A percentile compares a stretch with the other conserved stretches of the same genome.
phyloP scores from a whole-genome alignment of 2,888 invertebrate genomes.

The Synanthedon formicaeformis region DNA sequence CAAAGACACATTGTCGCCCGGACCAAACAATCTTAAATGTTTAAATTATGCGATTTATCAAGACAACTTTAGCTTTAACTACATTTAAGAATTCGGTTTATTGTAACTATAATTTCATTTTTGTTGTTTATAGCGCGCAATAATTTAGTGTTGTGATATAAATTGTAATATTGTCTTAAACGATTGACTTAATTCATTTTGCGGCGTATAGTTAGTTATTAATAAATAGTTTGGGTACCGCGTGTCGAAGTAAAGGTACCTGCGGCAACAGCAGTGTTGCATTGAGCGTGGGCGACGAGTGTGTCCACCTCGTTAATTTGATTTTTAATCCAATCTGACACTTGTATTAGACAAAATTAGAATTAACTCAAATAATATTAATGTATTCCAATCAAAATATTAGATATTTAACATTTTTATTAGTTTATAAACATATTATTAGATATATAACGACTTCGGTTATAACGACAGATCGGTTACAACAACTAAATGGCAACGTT shows the following conservation, averaged over 20 bases:
- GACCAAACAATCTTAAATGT: slow-evolving; percentile 44
- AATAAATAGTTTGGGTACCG: no score
- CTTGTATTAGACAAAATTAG: slow-evolving; percentile 3
- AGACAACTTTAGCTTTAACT: slow-evolving; percentile 40
- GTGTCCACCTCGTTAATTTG: slow-evolving; percentile 22
- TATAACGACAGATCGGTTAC: no score
- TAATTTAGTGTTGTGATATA: background rate
- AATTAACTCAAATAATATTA: no score
- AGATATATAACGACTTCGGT: no score
- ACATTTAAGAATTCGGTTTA: slow-evolving; percentile 18
- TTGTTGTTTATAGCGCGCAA: background rate
- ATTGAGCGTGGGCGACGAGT: slow-evolving; percentile 17
- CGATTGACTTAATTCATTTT: background rate
- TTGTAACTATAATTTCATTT: slow-evolving; percentile 1
- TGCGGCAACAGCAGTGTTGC: background rate
- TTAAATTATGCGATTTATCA: slow-evolving; percentile 55
- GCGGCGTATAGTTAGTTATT: no score
- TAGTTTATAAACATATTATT: no score
- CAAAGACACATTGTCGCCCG: slow-evolving; percentile 54
- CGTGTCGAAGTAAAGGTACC: background rate
- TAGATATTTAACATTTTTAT: no score
- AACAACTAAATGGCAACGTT: no score
- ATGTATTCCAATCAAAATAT: no score
- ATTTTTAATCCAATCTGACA: slow-evolving; percentile 31
- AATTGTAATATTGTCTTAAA: background rate